Base-by-base conservation (phyloP, 64 coral and sea anemone species). In the Platygyra sinensis region DNA sequence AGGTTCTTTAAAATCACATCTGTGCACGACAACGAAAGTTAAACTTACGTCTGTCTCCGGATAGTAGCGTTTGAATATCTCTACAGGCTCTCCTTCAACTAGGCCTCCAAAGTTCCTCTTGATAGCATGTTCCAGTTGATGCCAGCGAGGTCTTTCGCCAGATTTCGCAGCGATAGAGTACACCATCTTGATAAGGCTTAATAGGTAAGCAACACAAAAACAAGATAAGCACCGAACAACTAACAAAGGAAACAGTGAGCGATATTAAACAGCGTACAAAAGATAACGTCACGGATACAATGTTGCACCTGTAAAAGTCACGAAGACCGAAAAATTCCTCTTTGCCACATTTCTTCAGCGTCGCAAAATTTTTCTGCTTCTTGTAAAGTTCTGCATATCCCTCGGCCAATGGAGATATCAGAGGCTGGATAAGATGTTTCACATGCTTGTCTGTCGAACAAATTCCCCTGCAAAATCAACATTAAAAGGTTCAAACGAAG, bases 291-390 rank as follows among this genome's bases (percentile, higher is more conserved):
- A 67, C 17, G 8, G 18, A 22, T 67, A 69, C 65, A n/a, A 83
- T 62, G 39, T 71, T 24, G 39, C 17, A 97, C 96, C 96, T 98
- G 73, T 98, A 98, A 90, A 94, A 98, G 89, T 98, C 96, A 67
- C 96, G 92, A 9, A 98, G 86, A 33, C 96, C 96, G 89, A 98
- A 98, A 65, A 98, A 98, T 30, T 98, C 92, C 31, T 94, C 92
- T 89, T 93, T 94, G 22, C 85, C 89, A 22, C 87, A 86, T 52
- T 89, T 87, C 39, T 73, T 71, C 52, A 96, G 65, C n/a, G 94
- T 88, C 76, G 89, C 64, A 89, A 93, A 96, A 12, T 86, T 14
- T 62, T 89, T 96, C 82, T 96, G 94, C 24, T 86, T 62, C 30
- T 67, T 62, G 55, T 96, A 96, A 46, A 96, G 89, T 36, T 86